Evolutionary conservation across 2,113 vertebrate species (phyloP).

Genomic region (Hypocryptadius cinnamomeus): DNA sequence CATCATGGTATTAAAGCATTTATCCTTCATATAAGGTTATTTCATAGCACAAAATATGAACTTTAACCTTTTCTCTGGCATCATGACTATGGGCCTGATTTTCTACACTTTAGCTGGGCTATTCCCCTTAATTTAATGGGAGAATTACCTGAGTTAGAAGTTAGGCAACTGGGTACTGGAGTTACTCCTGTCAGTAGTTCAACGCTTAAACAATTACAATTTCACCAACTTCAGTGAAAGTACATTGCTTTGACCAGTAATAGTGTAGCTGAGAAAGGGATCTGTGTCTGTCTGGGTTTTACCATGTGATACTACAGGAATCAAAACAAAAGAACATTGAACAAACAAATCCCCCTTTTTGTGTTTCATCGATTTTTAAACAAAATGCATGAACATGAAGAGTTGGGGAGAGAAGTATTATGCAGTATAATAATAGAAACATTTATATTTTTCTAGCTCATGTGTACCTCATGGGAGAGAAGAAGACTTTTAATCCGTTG

Average conservation of each 20-base stretch:
- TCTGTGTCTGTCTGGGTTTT: neutral
- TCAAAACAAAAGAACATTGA: neutral
- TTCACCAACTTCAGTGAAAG: neutral
- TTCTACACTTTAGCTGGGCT: neutral
- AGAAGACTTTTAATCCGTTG: neutral
- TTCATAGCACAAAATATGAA: neutral
- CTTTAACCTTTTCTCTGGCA: neutral
- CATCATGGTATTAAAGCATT: neutral
- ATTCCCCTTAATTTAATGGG: neutral
- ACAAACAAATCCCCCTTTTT: neutral
- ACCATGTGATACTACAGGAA: neutral
- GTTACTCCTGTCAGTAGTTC: neutral
- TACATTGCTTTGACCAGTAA: neutral
- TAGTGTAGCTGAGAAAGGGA: neutral
- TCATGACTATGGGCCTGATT: neutral
- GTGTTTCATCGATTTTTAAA: neutral
- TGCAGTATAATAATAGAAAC: neutral
- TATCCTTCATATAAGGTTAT: neutral
- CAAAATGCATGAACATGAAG: neutral
- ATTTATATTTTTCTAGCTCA: neutral
- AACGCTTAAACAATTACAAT: neutral
- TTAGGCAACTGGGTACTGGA: neutral
- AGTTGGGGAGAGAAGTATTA: neutral
- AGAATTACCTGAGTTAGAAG: neutral
- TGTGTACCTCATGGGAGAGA: neutral